Evolutionary conservation across 2,888 invertebrate genomes (phyloP).

Genomic region (Mimachlamys varia): DNA sequence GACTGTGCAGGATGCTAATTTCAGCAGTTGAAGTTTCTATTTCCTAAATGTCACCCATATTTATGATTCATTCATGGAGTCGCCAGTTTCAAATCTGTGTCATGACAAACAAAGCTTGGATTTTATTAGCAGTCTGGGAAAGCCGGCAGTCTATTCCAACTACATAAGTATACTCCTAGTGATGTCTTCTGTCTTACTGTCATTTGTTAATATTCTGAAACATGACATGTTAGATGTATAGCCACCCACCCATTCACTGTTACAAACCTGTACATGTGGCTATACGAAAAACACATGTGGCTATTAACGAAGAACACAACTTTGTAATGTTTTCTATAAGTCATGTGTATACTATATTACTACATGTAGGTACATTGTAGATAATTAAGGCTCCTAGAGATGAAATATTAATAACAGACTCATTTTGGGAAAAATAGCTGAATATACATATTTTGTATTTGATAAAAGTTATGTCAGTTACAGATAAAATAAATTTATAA

Average conservation of each 20-base stretch:
- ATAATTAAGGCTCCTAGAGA: too few species aligned
- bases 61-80: conserved; percentile 28
- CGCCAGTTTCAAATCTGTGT: conserved; percentile 12
- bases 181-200: neutral
- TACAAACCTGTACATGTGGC: neutral
- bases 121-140: neutral
- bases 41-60: conserved; percentile 32
- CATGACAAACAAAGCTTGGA: conserved; percentile 3
- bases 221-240: neutral
- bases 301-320: too few species aligned
- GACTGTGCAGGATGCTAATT: conserved; percentile 29
- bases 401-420: neutral
- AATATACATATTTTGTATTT: neutral
- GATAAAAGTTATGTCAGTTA: neutral
- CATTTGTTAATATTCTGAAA: neutral
- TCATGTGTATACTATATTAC: too few species aligned
- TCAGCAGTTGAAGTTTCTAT: conserved; percentile 34
- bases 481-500: neutral
- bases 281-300: neutral
- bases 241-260: neutral
- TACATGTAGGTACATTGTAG: too few species aligned
- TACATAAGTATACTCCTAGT: neutral
- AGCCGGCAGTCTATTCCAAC: neutral
- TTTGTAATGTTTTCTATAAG: too few species aligned
- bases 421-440: neutral